A percentile compares a stretch with the other conserved stretches of the same genome.
These are phyloP conservation scores for Stegodyphus dumicola DNA, from an alignment of 1,140 invertebrate species.

Conservation along the genomic window DNA sequence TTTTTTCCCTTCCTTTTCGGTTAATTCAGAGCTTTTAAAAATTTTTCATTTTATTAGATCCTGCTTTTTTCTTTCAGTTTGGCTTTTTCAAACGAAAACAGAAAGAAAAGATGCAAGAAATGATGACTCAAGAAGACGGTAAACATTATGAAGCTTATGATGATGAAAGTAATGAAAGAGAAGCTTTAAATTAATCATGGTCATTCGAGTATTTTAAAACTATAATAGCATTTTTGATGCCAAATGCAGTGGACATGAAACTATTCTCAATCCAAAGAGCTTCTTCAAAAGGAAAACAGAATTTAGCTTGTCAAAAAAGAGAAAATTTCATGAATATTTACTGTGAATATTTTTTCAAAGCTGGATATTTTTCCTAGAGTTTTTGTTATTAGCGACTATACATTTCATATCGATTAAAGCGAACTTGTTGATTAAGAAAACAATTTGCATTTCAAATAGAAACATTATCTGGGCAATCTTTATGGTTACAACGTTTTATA, in stretches of 20 bases:
- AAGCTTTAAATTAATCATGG: slow-evolving; percentile 17
- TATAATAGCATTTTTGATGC: not conserved
- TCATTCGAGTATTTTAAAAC: not conserved
- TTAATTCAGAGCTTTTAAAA: not conserved
- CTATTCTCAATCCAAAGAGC: not conserved
- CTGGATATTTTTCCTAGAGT: too few species aligned
- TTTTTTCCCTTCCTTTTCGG: not conserved
- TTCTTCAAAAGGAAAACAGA: too few species aligned
- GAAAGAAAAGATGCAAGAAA: slow-evolving; percentile 56
- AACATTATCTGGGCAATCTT: too few species aligned
- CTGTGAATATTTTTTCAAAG: too few species aligned
- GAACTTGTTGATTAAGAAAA: too few species aligned
- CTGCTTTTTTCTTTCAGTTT: slow-evolving; percentile 39
- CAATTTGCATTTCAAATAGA: too few species aligned
- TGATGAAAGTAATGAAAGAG: slow-evolving; percentile 34
- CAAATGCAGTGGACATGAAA: not conserved
- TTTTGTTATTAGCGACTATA: too few species aligned
- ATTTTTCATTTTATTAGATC: not conserved
- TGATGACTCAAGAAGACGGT: slow-evolving; percentile 22
- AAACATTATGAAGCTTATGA: slow-evolving; percentile 26
- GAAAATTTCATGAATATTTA: too few species aligned
- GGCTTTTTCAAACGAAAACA: slow-evolving; percentile 54
- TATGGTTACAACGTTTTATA: too few species aligned
- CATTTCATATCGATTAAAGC: too few species aligned
- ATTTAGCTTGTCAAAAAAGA: too few species aligned